These are phyloP conservation scores for Tenthredo notha DNA, from an alignment of 2,888 invertebrate species.

Conservation along the genomic window DNA sequence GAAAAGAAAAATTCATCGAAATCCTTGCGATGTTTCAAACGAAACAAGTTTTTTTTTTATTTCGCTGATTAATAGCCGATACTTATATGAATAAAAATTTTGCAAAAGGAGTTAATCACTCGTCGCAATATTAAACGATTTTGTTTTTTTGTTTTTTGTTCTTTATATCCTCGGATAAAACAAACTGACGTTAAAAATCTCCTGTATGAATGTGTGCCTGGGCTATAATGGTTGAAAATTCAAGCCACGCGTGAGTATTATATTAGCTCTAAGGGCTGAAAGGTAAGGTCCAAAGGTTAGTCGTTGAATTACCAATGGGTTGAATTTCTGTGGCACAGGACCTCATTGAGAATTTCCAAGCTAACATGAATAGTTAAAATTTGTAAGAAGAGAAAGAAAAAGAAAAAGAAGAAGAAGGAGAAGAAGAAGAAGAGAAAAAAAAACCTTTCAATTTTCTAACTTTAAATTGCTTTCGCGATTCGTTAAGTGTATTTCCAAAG, in stretches of 20 bases:
- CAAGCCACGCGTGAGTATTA: constrained; percentile 20
- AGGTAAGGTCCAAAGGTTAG: neutral
- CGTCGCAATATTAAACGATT: no score
- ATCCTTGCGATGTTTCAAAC: neutral
- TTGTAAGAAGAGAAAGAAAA: neutral
- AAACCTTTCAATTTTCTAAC: constrained; percentile 23
- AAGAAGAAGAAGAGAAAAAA: neutral
- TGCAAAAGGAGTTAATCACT: neutral
- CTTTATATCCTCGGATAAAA: neutral
- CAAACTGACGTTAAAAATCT: neutral
- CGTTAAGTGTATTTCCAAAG: neutral
- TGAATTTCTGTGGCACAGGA: neutral
- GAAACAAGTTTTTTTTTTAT: neutral
- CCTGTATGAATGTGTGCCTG: neutral
- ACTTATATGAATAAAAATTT: neutral
- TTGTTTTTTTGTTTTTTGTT: neutral
- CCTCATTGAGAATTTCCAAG: neutral
- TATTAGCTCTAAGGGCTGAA: constrained; percentile 9
- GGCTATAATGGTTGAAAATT: neutral
- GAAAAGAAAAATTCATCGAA: neutral
- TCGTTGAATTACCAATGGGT: constrained; percentile 22
- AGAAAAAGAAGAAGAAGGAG: neutral
- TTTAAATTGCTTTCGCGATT: constrained; percentile 1
- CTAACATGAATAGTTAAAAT: constrained; percentile 6
- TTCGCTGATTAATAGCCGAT: neutral